Conservation (phyloP, 1,140 invertebrate species). For the Dendroctonus valens region DNA sequence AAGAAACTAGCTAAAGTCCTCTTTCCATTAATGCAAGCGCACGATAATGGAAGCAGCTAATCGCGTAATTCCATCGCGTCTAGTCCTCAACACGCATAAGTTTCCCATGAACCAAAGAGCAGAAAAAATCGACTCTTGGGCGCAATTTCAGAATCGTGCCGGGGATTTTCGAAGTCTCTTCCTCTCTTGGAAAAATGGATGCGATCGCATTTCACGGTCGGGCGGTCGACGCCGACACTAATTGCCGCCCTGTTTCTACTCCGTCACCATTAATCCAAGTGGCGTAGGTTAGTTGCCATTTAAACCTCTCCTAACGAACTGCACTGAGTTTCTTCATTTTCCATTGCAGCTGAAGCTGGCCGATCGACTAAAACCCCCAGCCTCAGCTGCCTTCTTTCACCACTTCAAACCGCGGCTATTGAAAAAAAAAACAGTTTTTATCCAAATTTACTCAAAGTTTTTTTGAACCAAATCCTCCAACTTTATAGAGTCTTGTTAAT, state of each 20-base stretch:
- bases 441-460: no score
- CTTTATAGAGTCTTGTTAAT: no score
- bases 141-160: conserved; percentile 28
- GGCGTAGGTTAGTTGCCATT: conserved; percentile 1
- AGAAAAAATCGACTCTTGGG: conserved; percentile 15
- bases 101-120: conserved; percentile 19
- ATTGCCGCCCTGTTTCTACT: conserved; percentile 25
- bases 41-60: conserved; percentile 4
- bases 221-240: conserved; percentile 28
- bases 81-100: conserved; percentile 14
- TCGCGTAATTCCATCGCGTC: conserved; percentile 9
- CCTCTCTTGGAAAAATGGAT: conserved; percentile 18
- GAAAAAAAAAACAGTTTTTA: no score
- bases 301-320: no score
- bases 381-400: no score
- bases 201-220: conserved; percentile 33
- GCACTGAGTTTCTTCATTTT: no score
- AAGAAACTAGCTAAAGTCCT: no score
- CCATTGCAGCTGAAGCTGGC: no score
- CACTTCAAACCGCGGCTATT: no score
- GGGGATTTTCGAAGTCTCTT: conserved; percentile 16
- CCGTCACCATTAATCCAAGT: conserved; percentile 13
- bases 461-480: no score
- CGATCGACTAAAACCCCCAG: no score
- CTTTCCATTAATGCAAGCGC: no score